These are phyloP conservation scores for Chrysocyon brachyurus DNA, from an alignment of 2,797 vertebrate species.

Conservation along the genomic window DNA sequence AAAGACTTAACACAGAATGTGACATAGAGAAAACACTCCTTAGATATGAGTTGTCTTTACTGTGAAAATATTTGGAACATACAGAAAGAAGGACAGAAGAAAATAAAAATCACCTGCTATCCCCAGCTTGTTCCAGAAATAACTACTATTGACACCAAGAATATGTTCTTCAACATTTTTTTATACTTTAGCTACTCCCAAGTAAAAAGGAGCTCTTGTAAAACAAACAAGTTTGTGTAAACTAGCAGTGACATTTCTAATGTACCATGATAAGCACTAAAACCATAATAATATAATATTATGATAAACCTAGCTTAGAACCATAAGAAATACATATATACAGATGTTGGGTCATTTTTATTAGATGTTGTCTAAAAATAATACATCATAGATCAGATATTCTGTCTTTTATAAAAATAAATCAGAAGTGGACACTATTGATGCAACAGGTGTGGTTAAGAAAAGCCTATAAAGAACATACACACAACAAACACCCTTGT, in stretches of 20 bases:
- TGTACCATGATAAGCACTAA: neutral
- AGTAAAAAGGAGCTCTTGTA: neutral
- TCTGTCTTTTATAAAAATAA: neutral
- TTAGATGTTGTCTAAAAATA: neutral
- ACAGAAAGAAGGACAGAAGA: constrained; percentile 2
- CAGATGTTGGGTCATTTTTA: neutral
- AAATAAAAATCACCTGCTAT: neutral
- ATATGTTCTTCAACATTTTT: neutral
- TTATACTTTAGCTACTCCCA: neutral
- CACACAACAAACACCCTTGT: neutral
- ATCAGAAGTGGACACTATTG: neutral
- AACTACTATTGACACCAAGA: neutral
- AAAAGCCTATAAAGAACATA: neutral
- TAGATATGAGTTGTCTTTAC: neutral
- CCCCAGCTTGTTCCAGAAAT: neutral
- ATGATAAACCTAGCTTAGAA: neutral
- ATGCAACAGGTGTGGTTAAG: neutral
- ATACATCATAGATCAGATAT: neutral
- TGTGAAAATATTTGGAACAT: neutral
- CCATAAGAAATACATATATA: neutral
- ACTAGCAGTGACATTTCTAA: neutral
- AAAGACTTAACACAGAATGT: neutral
- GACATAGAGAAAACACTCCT: neutral
- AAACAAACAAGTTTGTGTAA: neutral
- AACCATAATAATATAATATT: neutral